Evolutionary conservation across 1,140 invertebrate species (phyloP).

Genomic region (Lysiphlebus fabarum): DNA sequence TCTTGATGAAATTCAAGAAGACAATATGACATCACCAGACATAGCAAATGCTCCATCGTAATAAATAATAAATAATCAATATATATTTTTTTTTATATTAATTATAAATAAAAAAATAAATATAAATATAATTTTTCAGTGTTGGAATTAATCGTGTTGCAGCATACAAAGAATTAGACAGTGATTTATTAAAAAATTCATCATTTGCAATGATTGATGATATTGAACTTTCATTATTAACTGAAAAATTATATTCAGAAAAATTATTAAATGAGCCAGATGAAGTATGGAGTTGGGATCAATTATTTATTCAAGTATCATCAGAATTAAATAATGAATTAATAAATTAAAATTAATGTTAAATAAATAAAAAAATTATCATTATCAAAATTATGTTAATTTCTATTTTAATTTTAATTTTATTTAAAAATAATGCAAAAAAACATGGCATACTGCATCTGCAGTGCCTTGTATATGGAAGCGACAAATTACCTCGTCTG

Average conservation of each 20-base stretch:
- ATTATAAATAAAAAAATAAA: conserved; percentile 12
- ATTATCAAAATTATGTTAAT: too few species aligned
- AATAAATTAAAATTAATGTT: conserved; percentile 32
- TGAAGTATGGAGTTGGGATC: conserved; percentile 69
- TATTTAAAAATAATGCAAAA: too few species aligned
- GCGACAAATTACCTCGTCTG: conserved; percentile 60
- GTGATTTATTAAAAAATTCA: conserved; percentile 65
- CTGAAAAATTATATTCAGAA: conserved; percentile 62
- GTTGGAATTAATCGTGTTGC: conserved; percentile 61
- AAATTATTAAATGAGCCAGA: conserved; percentile 61
- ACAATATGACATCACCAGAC: conserved; percentile 56
- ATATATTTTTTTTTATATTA: too few species aligned
- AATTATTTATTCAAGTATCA: conserved; percentile 66
- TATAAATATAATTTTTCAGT: conserved; percentile 47
- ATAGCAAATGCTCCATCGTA: conserved; percentile 62
- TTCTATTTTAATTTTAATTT: too few species aligned
- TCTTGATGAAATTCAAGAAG: conserved; percentile 66
- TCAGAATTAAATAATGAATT: conserved; percentile 59
- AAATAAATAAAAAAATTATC: neutral
- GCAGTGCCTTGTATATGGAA: conserved; percentile 60
- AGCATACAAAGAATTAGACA: conserved; percentile 68
- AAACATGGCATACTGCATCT: conserved; percentile 57
- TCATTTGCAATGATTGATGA: conserved; percentile 66
- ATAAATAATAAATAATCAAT: conserved; percentile 37
- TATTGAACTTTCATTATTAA: conserved; percentile 63